These are phyloP conservation scores for Pitangus sulphuratus DNA, from an alignment of 2,797 vertebrate species.

Conservation along the genomic window DNA sequence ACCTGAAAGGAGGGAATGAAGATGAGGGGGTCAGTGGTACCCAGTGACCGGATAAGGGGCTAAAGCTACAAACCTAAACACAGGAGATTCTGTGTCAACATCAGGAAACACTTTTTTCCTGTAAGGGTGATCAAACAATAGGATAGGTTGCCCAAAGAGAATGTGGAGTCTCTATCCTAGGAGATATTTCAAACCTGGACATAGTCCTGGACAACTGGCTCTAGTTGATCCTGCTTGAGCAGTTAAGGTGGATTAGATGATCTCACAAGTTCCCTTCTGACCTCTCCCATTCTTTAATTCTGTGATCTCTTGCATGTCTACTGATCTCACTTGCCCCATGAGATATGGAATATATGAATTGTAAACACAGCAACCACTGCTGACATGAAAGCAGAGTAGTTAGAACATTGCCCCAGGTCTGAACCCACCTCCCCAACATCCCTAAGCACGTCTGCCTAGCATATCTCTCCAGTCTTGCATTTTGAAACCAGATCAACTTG, in stretches of 20 bases:
- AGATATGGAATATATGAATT: background rate
- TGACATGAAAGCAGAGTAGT: background rate
- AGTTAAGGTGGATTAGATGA: fast-evolving
- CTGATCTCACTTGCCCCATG: background rate
- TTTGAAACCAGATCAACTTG: background rate
- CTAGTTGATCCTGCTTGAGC: background rate
- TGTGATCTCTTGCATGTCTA: background rate
- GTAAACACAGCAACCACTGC: background rate
- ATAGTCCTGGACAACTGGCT: background rate
- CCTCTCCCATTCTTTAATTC: background rate
- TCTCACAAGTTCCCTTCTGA: background rate
- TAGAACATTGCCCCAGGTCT: background rate
- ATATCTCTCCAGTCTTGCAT: fast-evolving
- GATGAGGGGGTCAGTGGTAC: background rate
- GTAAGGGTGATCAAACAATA: fast-evolving
- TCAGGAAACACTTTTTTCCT: background rate
- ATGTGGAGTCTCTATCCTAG: background rate
- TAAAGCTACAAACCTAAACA: background rate
- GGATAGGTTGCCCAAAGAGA: background rate
- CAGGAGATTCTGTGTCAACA: background rate
- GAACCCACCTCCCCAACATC: fast-evolving
- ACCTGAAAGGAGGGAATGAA: background rate
- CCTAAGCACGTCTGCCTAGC: background rate
- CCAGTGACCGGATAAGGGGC: background rate
- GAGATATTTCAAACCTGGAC: background rate